Evolutionary conservation across 2,797 vertebrate species (phyloP).

Genomic region (Lacerta agilis): DNA sequence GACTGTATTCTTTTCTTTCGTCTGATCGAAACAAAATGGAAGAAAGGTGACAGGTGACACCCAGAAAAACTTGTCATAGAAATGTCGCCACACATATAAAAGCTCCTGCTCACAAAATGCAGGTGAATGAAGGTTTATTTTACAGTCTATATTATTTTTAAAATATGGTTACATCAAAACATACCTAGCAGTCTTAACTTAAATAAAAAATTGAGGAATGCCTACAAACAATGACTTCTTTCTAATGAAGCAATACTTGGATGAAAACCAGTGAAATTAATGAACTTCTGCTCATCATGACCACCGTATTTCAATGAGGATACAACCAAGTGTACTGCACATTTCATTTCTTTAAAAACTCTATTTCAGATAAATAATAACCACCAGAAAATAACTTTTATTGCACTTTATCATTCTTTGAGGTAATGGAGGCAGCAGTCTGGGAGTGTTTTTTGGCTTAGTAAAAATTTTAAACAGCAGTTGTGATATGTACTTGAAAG

Average conservation of each 20-base stretch:
- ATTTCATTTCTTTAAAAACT: constrained; percentile 47
- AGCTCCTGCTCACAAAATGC: not conserved
- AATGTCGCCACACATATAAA: no score
- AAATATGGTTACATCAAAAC: constrained; percentile 31
- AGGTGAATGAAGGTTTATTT: constrained; percentile 45
- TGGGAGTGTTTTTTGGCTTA: not conserved
- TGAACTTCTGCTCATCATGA: no score
- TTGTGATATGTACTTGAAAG: constrained; percentile 24
- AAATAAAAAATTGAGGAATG: constrained; percentile 21
- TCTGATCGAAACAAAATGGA: no score
- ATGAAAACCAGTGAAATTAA: no score
- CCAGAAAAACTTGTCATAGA: no score
- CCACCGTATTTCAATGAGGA: not conserved
- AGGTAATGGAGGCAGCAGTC: no score
- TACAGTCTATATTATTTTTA: constrained; percentile 16
- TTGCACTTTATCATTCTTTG: constrained; percentile 18
- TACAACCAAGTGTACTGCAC: constrained; percentile 13
- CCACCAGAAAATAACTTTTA: constrained; percentile 31
- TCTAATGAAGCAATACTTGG: no score
- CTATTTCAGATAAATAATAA: constrained; percentile 39
- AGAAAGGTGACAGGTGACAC: no score
- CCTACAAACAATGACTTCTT: not conserved
- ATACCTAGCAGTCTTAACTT: constrained; percentile 18
- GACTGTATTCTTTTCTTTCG: no score
- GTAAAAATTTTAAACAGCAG: constrained; percentile 22